Conservation (phyloP, 2,888 invertebrate genomes). For the Aphrophora alni region DNA sequence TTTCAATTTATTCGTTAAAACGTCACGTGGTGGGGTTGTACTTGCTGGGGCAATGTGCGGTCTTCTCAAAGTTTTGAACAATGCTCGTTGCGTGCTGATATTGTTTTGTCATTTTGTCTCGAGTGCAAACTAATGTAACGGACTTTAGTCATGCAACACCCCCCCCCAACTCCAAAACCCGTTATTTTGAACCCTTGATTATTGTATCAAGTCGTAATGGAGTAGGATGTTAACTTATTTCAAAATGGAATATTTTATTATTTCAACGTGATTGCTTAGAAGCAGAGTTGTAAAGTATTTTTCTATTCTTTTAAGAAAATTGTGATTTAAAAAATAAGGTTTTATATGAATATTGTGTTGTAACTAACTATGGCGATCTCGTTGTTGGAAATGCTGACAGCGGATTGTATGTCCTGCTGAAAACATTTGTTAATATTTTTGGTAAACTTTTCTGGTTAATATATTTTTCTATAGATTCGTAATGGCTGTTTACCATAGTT, state of each 20-base stretch:
- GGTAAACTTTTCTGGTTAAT: too few species aligned
- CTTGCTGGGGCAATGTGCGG: not conserved
- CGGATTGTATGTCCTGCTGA: too few species aligned
- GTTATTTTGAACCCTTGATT: not conserved
- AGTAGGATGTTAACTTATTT: not conserved
- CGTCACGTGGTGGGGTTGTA: not conserved
- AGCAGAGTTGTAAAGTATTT: too few species aligned
- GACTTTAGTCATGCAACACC: not conserved
- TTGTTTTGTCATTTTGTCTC: constrained; percentile 9
- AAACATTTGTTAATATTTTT: too few species aligned
- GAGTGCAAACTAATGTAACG: constrained; percentile 9
- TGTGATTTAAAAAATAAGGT: too few species aligned
- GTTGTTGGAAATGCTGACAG: too few species aligned
- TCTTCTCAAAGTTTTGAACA: not conserved
- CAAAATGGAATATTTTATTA: not conserved
- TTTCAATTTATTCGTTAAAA: not conserved
- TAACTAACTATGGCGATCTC: too few species aligned
- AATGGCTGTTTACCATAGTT: too few species aligned
- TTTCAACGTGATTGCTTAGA: too few species aligned
- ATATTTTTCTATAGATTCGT: too few species aligned
- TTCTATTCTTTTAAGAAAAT: too few species aligned
- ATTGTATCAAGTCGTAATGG: not conserved
- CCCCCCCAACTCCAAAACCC: not conserved
- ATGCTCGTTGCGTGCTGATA: not conserved
- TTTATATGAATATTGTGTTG: too few species aligned